These are phyloP conservation scores for Drosophila anomelani DNA, from an alignment of 2,888 invertebrate genomes.

Conservation along the genomic window DNA sequence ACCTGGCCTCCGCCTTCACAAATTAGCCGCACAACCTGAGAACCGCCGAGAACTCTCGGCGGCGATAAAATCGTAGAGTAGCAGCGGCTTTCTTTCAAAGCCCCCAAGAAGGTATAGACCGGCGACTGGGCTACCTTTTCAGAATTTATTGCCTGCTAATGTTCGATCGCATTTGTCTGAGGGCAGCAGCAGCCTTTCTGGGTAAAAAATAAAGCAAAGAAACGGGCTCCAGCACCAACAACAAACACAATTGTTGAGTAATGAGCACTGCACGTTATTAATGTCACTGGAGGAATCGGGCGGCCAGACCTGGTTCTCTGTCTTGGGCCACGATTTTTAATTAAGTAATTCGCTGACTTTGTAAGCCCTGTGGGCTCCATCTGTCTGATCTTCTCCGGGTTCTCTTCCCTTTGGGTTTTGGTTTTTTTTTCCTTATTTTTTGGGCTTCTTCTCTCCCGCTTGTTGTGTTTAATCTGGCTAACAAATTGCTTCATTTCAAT, in stretches of 20 bases:
- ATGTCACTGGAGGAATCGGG: conserved; percentile 63
- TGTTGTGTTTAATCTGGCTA: conserved; percentile 70
- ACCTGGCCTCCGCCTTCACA: conserved; percentile 16
- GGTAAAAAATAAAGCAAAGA: conserved; percentile 3
- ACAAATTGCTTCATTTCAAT: conserved; percentile 80
- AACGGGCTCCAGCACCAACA: conserved; percentile 6
- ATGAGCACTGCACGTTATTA: conserved; percentile 79
- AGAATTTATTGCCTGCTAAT: conserved; percentile 83
- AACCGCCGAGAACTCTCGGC: conserved; percentile 7
- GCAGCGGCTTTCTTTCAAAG: conserved; percentile 52
- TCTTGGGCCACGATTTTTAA: conserved; percentile 82
- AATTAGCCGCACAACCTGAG: conserved; percentile 19
- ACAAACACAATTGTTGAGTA: conserved; percentile 74
- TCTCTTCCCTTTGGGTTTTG: conserved; percentile 17
- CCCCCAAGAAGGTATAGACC: conserved; percentile 54
- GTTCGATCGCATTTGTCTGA: conserved; percentile 75
- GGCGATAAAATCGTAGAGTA: conserved; percentile 19
- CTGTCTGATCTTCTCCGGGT: conserved; percentile 40
- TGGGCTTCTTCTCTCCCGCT: conserved; percentile 6
- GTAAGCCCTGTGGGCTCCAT: conserved; percentile 70
- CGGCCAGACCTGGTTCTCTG: conserved; percentile 23
- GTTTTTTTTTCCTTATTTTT: conserved; percentile 1
- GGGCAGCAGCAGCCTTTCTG: conserved; percentile 50
- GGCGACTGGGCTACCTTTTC: conserved; percentile 44
- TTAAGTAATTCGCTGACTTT: conserved; percentile 82